Evolutionary conservation across 2,888 invertebrate genomes (phyloP).

Genomic region (Gastracanthus pulcherrimus): DNA sequence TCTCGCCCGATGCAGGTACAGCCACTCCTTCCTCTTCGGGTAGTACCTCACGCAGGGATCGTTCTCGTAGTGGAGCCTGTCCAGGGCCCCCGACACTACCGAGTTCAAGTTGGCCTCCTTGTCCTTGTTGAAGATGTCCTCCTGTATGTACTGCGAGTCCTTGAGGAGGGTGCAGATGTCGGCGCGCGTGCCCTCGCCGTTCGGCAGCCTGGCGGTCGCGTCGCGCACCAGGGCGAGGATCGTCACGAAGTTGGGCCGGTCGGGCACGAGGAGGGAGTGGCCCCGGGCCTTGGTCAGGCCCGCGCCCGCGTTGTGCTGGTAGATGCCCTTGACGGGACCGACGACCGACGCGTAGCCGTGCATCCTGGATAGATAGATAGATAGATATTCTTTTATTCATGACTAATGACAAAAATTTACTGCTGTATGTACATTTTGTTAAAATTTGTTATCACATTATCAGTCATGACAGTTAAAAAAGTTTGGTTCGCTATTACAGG

Average conservation of each 20-base stretch:
- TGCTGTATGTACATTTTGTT: too few relatives aligned
- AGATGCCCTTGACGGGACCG: conserved; percentile 90
- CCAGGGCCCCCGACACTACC: conserved; percentile 93
- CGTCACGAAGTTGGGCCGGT: conserved; percentile 93
- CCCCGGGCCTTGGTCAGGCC: conserved; percentile 85
- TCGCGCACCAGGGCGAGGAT: conserved; percentile 95
- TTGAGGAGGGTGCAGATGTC: conserved; percentile 94
- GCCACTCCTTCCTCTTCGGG: conserved; percentile 94
- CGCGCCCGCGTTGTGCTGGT: conserved; percentile 81
- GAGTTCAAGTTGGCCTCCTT: conserved; percentile 86
- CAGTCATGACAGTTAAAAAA: too few relatives aligned
- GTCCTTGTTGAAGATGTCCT: conserved; percentile 69
- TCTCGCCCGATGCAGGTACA: conserved; percentile 91
- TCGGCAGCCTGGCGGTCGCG: conserved; percentile 94
- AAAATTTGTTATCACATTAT: too few relatives aligned
- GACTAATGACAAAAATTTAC: too few relatives aligned
- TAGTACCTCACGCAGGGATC: conserved; percentile 97
- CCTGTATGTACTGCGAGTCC: conserved; percentile 84
- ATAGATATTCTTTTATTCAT: too few relatives aligned
- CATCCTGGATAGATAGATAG: too few relatives aligned
- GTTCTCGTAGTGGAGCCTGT: conserved; percentile 92
- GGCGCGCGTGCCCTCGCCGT: conserved; percentile 94
- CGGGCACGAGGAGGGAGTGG: conserved; percentile 89
- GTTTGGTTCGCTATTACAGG: too few relatives aligned
- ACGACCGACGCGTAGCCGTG: conserved; percentile 92